Conservation (phyloP, 2,113 vertebrate species). For the Neofelis nebulosa region DNA sequence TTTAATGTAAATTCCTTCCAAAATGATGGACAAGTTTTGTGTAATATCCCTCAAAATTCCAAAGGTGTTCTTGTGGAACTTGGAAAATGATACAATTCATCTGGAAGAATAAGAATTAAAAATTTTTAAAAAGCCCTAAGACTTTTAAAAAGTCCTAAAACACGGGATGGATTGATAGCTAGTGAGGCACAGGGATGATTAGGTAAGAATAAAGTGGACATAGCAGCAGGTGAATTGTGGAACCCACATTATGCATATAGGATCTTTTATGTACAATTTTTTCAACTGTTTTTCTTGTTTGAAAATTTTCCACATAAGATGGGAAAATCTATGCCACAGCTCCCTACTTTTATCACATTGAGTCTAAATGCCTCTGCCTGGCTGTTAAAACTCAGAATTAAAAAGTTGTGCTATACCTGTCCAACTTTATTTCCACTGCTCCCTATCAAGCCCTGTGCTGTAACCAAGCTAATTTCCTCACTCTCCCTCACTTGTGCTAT, state of each 20-base stretch:
- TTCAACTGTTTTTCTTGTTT: background rate
- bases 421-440: background rate
- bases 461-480: background rate
- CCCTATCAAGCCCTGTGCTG: background rate
- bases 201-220: background rate
- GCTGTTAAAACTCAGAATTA: background rate
- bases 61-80: background rate
- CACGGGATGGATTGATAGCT: background rate
- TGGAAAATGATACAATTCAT: background rate
- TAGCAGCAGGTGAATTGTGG: background rate
- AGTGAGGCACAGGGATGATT: background rate
- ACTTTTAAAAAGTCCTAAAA: background rate
- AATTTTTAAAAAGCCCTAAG: background rate
- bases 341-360: background rate
- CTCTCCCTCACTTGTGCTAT: background rate
- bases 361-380: background rate
- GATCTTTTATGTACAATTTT: background rate
- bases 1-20: background rate
- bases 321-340: background rate
- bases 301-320: background rate
- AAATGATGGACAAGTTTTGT: background rate
- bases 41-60: background rate
- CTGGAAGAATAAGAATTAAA: conserved; percentile 9
- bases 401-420: background rate
- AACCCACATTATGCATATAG: background rate